phyloP scores from a whole-genome alignment of 2,888 invertebrate species.

The Pristionchus exspectatus region DNA sequence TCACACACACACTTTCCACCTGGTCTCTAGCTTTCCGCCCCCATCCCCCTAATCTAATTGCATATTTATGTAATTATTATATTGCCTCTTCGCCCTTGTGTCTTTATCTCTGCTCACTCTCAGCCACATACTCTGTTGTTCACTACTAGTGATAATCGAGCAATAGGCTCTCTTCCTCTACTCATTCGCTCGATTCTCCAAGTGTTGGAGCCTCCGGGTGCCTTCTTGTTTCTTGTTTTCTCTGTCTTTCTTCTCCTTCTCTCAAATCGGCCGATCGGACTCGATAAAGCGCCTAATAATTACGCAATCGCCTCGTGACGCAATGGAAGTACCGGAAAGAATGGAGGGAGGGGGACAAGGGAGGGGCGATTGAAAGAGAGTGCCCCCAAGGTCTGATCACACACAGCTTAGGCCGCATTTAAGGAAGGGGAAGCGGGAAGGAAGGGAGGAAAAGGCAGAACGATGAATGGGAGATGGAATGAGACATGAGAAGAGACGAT shows the following conservation, averaged over 20 bases:
- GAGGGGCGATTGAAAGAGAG: slow-evolving; percentile 1
- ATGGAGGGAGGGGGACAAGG: background rate
- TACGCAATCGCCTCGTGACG: background rate
- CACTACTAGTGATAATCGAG: slow-evolving; percentile 31
- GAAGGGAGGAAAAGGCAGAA: background rate
- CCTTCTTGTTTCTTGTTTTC: background rate
- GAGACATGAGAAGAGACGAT: background rate
- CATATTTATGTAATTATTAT: slow-evolving; percentile 42
- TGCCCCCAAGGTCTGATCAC: slow-evolving; percentile 39
- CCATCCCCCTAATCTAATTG: background rate
- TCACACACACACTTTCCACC: slow-evolving; percentile 11
- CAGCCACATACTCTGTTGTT: background rate
- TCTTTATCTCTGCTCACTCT: background rate
- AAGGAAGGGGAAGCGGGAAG: slow-evolving; percentile 8
- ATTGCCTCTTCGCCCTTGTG: background rate
- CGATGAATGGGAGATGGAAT: background rate
- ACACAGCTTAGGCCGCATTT: slow-evolving; percentile 44
- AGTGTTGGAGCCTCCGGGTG: slow-evolving; percentile 47
- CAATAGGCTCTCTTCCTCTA: background rate
- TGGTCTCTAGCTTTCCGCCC: slow-evolving; percentile 38
- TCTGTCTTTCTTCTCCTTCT: background rate
- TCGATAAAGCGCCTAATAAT: slow-evolving; percentile 48
- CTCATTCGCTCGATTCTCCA: slow-evolving; percentile 25
- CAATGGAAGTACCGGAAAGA: slow-evolving; percentile 37
- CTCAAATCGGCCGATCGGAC: slow-evolving; percentile 27